Evolutionary conservation across 2,888 invertebrate genomes (phyloP).

Genomic region (Catocala nupta): DNA sequence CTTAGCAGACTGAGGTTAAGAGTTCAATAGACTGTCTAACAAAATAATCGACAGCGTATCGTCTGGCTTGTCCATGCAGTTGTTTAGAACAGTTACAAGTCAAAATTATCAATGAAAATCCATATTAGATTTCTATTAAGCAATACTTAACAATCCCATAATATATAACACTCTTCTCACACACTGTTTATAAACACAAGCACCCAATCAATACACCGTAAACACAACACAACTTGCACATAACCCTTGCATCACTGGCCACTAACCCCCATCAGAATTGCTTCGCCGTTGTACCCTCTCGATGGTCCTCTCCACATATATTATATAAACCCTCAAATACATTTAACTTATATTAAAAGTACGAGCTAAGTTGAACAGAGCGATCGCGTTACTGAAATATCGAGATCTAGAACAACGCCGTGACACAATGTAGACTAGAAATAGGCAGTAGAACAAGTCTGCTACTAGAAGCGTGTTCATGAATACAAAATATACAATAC

Average conservation of each 20-base stretch:
- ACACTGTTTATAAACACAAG: too few species aligned
- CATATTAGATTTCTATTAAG: too few species aligned
- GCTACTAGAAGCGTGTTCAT: too few species aligned
- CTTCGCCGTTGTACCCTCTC: conserved; percentile 64
- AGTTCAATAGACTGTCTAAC: too few species aligned
- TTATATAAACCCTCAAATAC: conserved; percentile 70
- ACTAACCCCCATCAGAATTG: conserved; percentile 65
- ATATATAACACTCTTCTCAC: too few species aligned
- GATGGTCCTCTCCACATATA: conserved; percentile 70
- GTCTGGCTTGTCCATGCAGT: too few species aligned
- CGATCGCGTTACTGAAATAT: conserved; percentile 49
- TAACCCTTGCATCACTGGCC: conserved; percentile 11
- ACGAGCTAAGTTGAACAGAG: conserved; percentile 46
- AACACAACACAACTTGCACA: not conserved
- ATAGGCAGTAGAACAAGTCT: conserved; percentile 27
- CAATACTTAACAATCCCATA: too few species aligned
- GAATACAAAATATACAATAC: too few species aligned
- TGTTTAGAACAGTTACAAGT: too few species aligned
- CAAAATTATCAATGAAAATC: too few species aligned
- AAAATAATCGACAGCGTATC: too few species aligned
- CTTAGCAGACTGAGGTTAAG: too few species aligned
- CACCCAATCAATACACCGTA: not conserved
- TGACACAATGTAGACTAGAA: conserved; percentile 35
- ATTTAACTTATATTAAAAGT: conserved; percentile 65
- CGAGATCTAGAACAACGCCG: conserved; percentile 31